Base-by-base conservation (phyloP, 1,140 invertebrate species). In the Drosophila nigromelanica region DNA sequence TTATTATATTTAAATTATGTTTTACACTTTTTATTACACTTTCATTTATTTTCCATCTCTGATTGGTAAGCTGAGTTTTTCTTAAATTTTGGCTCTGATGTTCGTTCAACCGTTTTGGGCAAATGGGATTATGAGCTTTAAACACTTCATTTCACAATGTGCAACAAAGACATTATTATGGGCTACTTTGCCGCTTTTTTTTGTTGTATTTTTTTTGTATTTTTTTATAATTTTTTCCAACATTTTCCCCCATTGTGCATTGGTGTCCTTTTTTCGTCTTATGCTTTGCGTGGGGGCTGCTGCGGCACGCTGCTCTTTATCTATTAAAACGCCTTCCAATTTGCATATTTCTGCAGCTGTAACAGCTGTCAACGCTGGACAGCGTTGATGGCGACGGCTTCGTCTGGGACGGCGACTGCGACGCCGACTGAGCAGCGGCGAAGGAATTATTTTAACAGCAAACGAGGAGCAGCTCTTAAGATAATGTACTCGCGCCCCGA, bases 281-380 rank as follows among this genome's bases (percentile, higher is more conserved):
- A 81, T 79, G 72, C 69, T 73, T 81, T 79, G 79, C 58, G 68
- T 73, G 59, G 62, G 42, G 24, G 14, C 52, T 55, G 52, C 59
- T 50, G 70, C 73, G 77, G 74, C 74, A 80, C 82, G 70, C 67
- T 87, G 82, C 82, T 89, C 79, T 87, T 87, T 87, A 87, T 87
- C 82, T 87, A 87, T 82, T 87, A 87, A 83, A 87, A 89, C 82
- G 82, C 82, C 82, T 87, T 83, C 82, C 79, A 89, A 87, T 87
- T 87, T 87, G 82, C 82, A 87, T 87, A 87, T 87, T 89, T 87
- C 83, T 87, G 82, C 82, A 89, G 82, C 82, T 87, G 82, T 82
- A 87, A 77, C 82, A 87, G 83, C 82, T 87, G 82, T 87, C 83
- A 87, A 89, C 82, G 79, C 83, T 78, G 75, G 78, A 89, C 69